Evolutionary conservation across 2,888 invertebrate species (phyloP).

Genomic region (Campoplex nolae): DNA sequence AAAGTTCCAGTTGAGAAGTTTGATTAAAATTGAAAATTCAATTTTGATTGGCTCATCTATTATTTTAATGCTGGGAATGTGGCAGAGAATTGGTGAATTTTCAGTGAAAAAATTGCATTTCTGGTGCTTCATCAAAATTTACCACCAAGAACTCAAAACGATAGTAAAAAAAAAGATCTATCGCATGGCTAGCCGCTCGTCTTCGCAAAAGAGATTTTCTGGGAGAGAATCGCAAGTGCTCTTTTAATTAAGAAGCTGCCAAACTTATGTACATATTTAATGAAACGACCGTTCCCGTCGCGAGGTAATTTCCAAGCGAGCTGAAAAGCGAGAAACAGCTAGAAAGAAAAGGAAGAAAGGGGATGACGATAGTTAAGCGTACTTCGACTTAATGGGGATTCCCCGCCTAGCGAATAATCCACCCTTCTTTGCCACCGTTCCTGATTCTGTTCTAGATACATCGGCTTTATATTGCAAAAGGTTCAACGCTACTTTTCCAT

Average conservation of each 20-base stretch:
- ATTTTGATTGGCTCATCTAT: neutral
- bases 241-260: constrained; percentile 70
- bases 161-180: constrained; percentile 44
- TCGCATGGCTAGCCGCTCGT: constrained; percentile 44
- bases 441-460: constrained; percentile 32
- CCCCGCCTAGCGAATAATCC: constrained; percentile 67
- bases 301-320: constrained; percentile 64
- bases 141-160: constrained; percentile 7
- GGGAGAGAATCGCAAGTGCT: constrained; percentile 60
- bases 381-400: constrained; percentile 68
- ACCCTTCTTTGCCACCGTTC: constrained; percentile 53
- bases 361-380: constrained; percentile 45
- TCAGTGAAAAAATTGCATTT: neutral
- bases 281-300: constrained; percentile 68
- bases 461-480: constrained; percentile 30
- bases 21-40: neutral
- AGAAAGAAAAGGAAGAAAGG: constrained; percentile 30
- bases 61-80: neutral
- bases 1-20: neutral
- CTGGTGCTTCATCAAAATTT: neutral
- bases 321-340: constrained; percentile 40
- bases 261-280: constrained; percentile 71
- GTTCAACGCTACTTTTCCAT: constrained; percentile 29
- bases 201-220: constrained; percentile 52
- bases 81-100: neutral